Conservation (phyloP, 2,797 vertebrate genomes). For the Lateolabrax maculatus region DNA sequence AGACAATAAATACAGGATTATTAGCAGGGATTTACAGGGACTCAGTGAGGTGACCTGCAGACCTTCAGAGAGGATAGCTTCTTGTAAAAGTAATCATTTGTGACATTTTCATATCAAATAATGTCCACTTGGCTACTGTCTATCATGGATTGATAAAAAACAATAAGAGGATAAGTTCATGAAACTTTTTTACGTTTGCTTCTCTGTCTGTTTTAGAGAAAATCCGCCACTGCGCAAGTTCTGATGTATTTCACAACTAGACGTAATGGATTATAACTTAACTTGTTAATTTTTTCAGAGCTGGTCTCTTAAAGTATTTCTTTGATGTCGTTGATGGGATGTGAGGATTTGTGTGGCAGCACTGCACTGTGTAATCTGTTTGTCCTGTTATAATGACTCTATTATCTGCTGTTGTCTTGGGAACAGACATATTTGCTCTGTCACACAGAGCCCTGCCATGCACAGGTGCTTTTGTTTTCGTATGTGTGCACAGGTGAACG, state of each 20-base stretch:
- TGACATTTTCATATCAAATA: conserved; percentile 42
- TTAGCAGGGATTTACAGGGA: conserved; percentile 29
- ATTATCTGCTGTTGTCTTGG: conserved; percentile 82
- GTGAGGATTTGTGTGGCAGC: conserved; percentile 45
- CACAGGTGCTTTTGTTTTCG: conserved; percentile 76
- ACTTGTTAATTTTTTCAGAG: conserved; percentile 14
- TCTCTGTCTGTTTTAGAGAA: not conserved
- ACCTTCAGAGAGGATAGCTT: conserved; percentile 17
- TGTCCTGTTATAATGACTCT: conserved; percentile 80
- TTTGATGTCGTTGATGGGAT: conserved; percentile 58
- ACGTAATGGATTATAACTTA: not conserved
- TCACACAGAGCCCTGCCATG: conserved; percentile 49
- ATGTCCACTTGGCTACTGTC: not conserved
- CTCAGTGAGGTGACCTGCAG: conserved; percentile 25
- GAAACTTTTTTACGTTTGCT: not conserved
- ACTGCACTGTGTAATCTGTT: conserved; percentile 73
- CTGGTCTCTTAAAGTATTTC: conserved; percentile 52
- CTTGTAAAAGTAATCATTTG: conserved; percentile 14
- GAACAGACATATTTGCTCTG: conserved; percentile 81
- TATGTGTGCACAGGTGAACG: conserved; percentile 76
- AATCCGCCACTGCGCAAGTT: not conserved
- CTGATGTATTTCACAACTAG: not conserved
- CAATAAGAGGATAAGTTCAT: not conserved
- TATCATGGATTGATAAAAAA: not conserved
- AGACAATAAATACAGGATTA: conserved; percentile 29